Base-by-base conservation (phyloP, 2,888 invertebrate genomes). In the Rosalia funebris region DNA sequence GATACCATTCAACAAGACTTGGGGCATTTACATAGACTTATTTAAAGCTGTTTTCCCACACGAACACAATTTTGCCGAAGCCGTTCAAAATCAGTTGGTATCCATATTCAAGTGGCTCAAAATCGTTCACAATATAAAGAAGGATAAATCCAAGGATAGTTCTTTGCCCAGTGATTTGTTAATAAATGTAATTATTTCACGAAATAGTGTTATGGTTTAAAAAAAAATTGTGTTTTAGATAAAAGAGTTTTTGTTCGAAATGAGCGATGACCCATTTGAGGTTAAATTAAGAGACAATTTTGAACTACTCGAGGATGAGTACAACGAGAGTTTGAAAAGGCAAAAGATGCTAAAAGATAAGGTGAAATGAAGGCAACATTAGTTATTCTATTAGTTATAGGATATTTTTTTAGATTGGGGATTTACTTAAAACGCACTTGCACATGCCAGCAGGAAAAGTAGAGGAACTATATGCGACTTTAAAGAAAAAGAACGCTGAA, bases 191-290 rank as follows among this genome's bases (percentile, higher is more conserved):
- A 82, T 82, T 57, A 46, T 16, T 19, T 16, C 11, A 37, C 7
- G 7, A 14, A 12, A 16, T 39, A 0, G 37, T 36, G 5, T 41
- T 14, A 9, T 34, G 47, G 45, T 37, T 34, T 20, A 25, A 5
- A 45, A 37, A 19, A 4, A 32, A 32, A 58, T 57, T 47, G 39
- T 39, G 9, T 59, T 81, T 81, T 74, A 92, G 91, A 88, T 94
- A 15, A 91, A 95, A 82, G 92, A 93, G 75, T 91, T 96, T 75
- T 80, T 92, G 1, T 88, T 99, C 71, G 96, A 98, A 83, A 89
- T 99, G 83, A 92, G 92, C 68, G 99, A 99, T 77, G 98, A 99
- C 86, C 98, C 98, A 0, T 98, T 99, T 77, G 99, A 99, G 83
- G 96, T 98, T 1, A 95, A 94, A 75, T 83, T 99, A 4, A 88